Evolutionary conservation across 2,888 invertebrate genomes (phyloP).

Genomic region (Hirtodrosophila cameraria): DNA sequence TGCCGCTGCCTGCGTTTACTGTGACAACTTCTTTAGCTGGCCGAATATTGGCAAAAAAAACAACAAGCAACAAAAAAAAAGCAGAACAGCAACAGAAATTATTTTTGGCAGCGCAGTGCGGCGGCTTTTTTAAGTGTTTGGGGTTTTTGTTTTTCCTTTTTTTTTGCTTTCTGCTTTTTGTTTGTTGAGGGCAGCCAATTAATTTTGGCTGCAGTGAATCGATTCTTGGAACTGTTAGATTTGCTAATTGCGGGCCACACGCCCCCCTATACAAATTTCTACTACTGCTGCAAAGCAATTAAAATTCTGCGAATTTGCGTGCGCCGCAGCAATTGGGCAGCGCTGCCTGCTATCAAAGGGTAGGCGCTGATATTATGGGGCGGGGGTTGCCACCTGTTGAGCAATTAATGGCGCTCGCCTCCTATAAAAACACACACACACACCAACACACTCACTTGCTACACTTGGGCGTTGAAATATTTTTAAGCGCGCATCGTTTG

Average conservation of each 20-base stretch:
- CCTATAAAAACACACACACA: slow-evolving; percentile 25
- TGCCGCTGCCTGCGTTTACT: slow-evolving; percentile 10
- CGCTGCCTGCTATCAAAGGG: slow-evolving; percentile 15
- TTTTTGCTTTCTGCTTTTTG: slow-evolving; percentile 22
- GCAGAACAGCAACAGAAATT: slow-evolving; percentile 19
- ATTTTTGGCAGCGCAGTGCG: slow-evolving; percentile 53
- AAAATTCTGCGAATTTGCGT: slow-evolving; percentile 69
- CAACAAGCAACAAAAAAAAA: slow-evolving; percentile 1
- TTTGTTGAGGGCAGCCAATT: slow-evolving; percentile 61
- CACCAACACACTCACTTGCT: slow-evolving; percentile 32
- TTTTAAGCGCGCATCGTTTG: slow-evolving; percentile 37
- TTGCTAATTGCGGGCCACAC: slow-evolving; percentile 76
- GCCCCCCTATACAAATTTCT: slow-evolving; percentile 28
- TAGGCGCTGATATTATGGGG: too few relatives aligned
- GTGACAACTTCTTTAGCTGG: slow-evolving; percentile 61
- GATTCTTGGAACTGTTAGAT: slow-evolving; percentile 81
- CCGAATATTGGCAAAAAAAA: slow-evolving; percentile 31
- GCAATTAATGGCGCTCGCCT: slow-evolving; percentile 60
- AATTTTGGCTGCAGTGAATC: slow-evolving; percentile 71
- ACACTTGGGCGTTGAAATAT: slow-evolving; percentile 31
- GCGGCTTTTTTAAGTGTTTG: slow-evolving; percentile 25
- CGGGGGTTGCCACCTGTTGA: slow-evolving; percentile 66
- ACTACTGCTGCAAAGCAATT: slow-evolving; percentile 46
- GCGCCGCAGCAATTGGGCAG: slow-evolving; percentile 55
- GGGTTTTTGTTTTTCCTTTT: slow-evolving; percentile 12